Evolutionary conservation across 2,888 invertebrate species (phyloP), one percentile per base, ranked within the genome.

Genomic region (Rotaria magnacalcarata): DNA sequence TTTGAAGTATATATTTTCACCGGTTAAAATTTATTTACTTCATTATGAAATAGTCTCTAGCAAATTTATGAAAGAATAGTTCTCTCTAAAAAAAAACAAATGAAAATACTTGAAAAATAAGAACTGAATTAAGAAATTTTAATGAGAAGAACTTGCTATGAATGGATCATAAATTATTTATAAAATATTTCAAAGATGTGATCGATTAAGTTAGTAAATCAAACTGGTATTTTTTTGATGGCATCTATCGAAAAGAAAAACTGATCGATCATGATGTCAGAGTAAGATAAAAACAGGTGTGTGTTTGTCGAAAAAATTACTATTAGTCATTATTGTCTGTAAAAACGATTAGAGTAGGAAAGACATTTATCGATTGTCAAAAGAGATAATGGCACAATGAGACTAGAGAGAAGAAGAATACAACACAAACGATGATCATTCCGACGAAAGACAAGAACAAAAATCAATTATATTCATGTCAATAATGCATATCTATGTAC

Each of bases 301-400:
- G 27, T 67, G 34, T 67, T 67, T 67, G 67, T 19, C 34, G 27
- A 34, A 67, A 1, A 34, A 67, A 67, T 67, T 67, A 67, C 34
- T 67, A 67, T 67, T 67, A 67, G 34, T 67, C 67, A 67, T 67
- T 41, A 67, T 34, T 34, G 34, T 67, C 67, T 67, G 67, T 41
- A 67, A 67, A 67, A 67, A 67, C 67, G 67, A 67, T 67, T 67
- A 67, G 6, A 67, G 34, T 34, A 34, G 67, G 19, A 67, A 67
- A 67, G 67, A 67, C 67, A 67, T 67, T 67, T 67, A 67, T 67
- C 67, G 67, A 67, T 67, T 67, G 67, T 67, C 67, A 67, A 67
- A 67, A 67, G 27, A 67, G 67, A 67, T 67, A 67, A 67, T 67
- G 34, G 67, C 67, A 67, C 67, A 67, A 41, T 41, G 34, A 67